These are phyloP conservation scores for Xenopus tropicalis DNA, from an alignment of 2,113 vertebrate species.

Conservation along the genomic window DNA sequence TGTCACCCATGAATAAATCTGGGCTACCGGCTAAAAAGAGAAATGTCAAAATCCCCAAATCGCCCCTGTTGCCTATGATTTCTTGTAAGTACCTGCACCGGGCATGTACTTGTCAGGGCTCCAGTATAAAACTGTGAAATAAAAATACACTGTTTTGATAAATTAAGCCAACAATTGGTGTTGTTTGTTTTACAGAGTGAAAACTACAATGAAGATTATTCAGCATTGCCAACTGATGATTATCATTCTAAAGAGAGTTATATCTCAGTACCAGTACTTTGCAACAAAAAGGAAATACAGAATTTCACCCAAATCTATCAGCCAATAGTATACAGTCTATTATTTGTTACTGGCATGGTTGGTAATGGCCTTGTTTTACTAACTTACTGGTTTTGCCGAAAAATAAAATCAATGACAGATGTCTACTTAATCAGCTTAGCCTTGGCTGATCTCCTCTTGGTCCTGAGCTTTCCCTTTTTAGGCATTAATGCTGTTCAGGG, in stretches of 20 bases:
- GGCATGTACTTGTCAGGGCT: too few species aligned
- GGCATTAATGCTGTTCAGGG: conserved; percentile 51
- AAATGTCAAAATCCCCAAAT: too few species aligned
- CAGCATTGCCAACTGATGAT: conserved; percentile 2
- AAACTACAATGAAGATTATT: not conserved
- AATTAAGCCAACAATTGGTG: too few species aligned
- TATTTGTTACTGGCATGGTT: conserved; percentile 69
- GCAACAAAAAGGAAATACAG: conserved; percentile 60
- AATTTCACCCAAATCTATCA: conserved; percentile 67
- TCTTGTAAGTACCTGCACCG: too few species aligned
- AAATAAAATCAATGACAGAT: conserved; percentile 68
- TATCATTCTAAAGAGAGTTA: conserved; percentile 9
- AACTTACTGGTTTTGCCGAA: conserved; percentile 71
- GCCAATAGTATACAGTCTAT: conserved; percentile 62
- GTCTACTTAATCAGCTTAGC: conserved; percentile 84
- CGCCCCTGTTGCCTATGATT: too few species aligned
- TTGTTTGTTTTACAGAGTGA: conserved; percentile 6
- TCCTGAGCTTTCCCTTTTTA: conserved; percentile 76
- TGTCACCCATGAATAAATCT: too few species aligned
- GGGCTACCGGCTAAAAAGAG: too few species aligned
- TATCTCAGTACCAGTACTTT: conserved; percentile 46
- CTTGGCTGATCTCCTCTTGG: conserved; percentile 80
- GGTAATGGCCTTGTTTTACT: conserved; percentile 86
- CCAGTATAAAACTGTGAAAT: too few species aligned
- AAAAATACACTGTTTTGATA: too few species aligned